phyloP scores from a whole-genome alignment of 2,797 vertebrate species.

The Muraenolepis orangiensis region DNA sequence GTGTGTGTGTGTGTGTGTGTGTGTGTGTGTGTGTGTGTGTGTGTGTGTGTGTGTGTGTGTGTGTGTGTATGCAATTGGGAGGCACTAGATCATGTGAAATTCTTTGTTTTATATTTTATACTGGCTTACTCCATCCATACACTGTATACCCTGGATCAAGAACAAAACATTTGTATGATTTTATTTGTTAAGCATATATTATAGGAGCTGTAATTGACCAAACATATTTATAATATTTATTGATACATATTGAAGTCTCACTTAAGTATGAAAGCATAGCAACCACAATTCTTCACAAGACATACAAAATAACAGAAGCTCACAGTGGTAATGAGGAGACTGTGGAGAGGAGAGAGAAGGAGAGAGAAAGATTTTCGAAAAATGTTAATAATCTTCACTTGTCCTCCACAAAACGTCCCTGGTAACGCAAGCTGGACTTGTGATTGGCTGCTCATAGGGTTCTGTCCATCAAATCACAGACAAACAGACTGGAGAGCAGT shows the following conservation, averaged over 20 bases:
- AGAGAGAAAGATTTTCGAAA: background rate
- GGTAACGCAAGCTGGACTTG: conserved; percentile 88
- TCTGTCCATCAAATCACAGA: too few relatives aligned
- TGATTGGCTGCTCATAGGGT: too few relatives aligned
- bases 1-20: too few relatives aligned
- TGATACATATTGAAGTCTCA: background rate
- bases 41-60: background rate
- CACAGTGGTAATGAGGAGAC: background rate
- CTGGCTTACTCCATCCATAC: background rate
- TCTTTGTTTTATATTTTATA: background rate
- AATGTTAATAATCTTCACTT: background rate
- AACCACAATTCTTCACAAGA: background rate
- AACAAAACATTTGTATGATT: too few relatives aligned
- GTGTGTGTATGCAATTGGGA: background rate
- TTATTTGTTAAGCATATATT: too few relatives aligned
- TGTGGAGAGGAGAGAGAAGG: background rate
- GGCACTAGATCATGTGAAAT: background rate
- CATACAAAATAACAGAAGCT: background rate
- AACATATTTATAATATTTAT: too few relatives aligned
- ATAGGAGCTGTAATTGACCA: too few relatives aligned
- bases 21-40: too few relatives aligned
- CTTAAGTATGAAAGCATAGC: background rate
- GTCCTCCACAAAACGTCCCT: conserved; percentile 66
- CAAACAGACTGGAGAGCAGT: too few relatives aligned
- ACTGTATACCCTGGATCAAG: too few relatives aligned